phyloP scores from a whole-genome alignment of 1,140 invertebrate genomes.

The Drosophila mojavensis region DNA sequence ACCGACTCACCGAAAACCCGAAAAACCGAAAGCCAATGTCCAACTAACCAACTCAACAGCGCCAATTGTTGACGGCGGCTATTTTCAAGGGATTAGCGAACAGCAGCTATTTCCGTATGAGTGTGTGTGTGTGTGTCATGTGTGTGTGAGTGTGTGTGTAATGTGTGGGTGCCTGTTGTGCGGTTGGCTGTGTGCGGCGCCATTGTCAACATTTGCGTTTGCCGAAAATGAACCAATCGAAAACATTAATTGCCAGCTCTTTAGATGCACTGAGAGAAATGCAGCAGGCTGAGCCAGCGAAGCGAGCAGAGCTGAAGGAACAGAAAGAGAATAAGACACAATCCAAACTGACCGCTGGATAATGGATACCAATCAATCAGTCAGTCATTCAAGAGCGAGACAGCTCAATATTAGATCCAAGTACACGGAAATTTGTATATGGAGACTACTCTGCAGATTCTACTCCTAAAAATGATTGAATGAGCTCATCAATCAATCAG shows the following conservation, averaged over 20 bases:
- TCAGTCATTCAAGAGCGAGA: too few species aligned
- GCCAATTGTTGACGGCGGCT: slow-evolving; percentile 65
- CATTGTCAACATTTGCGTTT: slow-evolving; percentile 62
- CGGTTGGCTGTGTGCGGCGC: slow-evolving; percentile 6
- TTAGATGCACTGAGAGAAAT: slow-evolving; percentile 24
- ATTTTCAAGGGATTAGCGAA: slow-evolving; percentile 64
- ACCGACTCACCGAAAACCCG: not conserved
- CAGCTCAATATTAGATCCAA: too few species aligned
- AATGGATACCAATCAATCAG: too few species aligned
- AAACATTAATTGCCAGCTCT: slow-evolving; percentile 32
- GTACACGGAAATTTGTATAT: too few species aligned
- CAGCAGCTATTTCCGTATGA: slow-evolving; percentile 2
- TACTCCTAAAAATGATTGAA: too few species aligned
- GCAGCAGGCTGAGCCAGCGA: not conserved
- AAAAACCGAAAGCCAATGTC: slow-evolving; percentile 37
- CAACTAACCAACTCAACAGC: slow-evolving; percentile 54
- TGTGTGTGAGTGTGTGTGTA: slow-evolving; percentile 6
- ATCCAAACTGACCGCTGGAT: too few species aligned
- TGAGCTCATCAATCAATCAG: too few species aligned
- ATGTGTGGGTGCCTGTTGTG: not conserved
- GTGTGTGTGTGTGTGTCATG: slow-evolving; percentile 7
- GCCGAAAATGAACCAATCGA: slow-evolving; percentile 62
- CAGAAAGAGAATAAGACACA: too few species aligned
- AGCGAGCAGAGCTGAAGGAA: not conserved
- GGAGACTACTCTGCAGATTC: too few species aligned